Evolutionary conservation across 1,140 invertebrate species (phyloP), one percentile per base, ranked within the genome.

Genomic region (Bombus turneri): DNA sequence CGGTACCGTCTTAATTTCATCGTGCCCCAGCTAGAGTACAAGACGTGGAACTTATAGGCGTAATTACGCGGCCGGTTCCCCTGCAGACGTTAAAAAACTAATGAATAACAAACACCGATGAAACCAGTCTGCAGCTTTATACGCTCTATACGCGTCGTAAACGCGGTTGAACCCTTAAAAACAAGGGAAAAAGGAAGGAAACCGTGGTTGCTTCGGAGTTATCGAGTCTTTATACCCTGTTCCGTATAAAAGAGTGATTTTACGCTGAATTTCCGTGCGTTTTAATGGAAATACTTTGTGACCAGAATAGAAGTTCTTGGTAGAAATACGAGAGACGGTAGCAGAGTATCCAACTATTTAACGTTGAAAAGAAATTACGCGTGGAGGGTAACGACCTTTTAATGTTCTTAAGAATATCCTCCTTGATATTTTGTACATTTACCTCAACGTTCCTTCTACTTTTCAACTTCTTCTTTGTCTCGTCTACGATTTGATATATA

Each of bases 1-100:
- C 88, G 82, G 91, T 88, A 89, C 91, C 93, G 92, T 95, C 94
- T 95, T 94, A 92, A 95, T 90, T 90, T 90, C 89, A 90, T 87
- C 88, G 86, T 85, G 3, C 53, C 66, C 57, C 74, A 75, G 59
- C 62, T 83, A 83, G 79, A 83, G 64, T 74, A 72, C 75, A 43
- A 43, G 68, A 73, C 86, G 31, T 53, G 74, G 81, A 81, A 80
- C 78, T 87, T 74, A 79, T 78, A 82, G 47, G 59, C 82, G 86
- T 87, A 88, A 90, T 89, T 87, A 74, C 81, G 73, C 74, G 77
- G 53, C 47, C n/a, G 25, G 53, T 34, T 72, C 41, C 41, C 57
- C 28, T 73, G 41, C 8, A 57, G 37, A 47, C 73, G 73, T 53
- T 83, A 71, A 79, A 80, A 85, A 85, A 85, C 41, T 80, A 85